Evolutionary conservation across 2,113 vertebrate species (phyloP), one percentile per base, ranked within the genome.

Genomic region (Periophthalmodon schlosseri): DNA sequence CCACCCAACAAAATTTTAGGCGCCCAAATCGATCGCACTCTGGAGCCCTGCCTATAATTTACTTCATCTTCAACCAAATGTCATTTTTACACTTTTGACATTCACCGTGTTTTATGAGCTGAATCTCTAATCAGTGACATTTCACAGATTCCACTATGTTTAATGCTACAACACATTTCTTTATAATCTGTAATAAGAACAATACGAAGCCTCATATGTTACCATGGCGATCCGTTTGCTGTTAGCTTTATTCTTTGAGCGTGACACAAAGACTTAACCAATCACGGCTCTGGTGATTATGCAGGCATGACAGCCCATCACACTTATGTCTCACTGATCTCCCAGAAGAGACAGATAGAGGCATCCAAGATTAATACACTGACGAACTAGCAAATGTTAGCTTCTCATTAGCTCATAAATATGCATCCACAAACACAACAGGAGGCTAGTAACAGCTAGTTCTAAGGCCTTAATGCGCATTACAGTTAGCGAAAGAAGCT

Each of bases 401-500:
- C 78, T 70, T 88, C 73, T 75, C 72, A 69, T 24, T 11, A 76
- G 75, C 75, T 87, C 84, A 83, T 92, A 78, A 88, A 92, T 92
- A 92, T 91, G 82, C 79, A 91, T 89, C 79, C 73, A 74, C 23
- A 63, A 82, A 83, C 81, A 74, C 88, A 88, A 73, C 76, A 81
- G 84, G 84, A 83, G 87, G 81, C 81, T 73, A 83, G 68, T 80
- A 81, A 76, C 75, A 70, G 83, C 83, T 76, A 76, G 69, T 80
- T 83, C 81, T 89, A 89, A 88, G 88, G 82, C 84, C 78, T 87
- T 90, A 89, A 90, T 89, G 78, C 74, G 72, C 82, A 91, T 90
- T 89, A 92, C 52, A 3, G 75, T 80, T 80, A 90, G 86, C 86
- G 79, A 79, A 79, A 70, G 79, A 91, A 89, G 89, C 89, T 88